Percentiles rank a stretch among this genome's conserved stretches.
These are phyloP conservation scores for Salvelinus sp. DNA, from an alignment of 2,113 vertebrate genomes.

Conservation along the genomic window DNA sequence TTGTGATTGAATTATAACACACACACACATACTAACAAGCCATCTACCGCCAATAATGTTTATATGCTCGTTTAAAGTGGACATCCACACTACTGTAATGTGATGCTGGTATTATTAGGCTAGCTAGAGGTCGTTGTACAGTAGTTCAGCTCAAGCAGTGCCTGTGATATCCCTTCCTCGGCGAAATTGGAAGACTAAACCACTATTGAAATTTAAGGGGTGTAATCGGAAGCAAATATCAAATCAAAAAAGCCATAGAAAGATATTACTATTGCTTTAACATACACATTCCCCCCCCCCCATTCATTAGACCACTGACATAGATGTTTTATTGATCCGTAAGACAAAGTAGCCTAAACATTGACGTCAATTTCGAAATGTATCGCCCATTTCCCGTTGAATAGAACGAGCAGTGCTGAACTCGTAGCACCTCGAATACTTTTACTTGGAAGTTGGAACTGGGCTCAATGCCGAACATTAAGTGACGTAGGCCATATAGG, in stretches of 20 bases:
- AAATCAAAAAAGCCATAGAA: background rate
- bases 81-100: background rate
- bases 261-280: background rate
- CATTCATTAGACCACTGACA: background rate
- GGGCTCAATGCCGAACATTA: background rate
- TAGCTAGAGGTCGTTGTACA: background rate
- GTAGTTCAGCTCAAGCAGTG: background rate
- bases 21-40: too few species aligned
- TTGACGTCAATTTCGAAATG: background rate
- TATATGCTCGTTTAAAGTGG: too few species aligned
- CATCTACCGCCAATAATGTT: too few species aligned
- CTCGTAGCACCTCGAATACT: conserved; percentile 4
- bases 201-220: background rate
- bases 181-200: background rate
- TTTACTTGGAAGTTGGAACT: background rate
- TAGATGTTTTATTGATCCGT: background rate
- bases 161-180: background rate
- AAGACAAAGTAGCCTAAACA: background rate
- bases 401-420: conserved; percentile 12
- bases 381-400: background rate
- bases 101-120: background rate
- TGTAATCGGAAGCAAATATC: background rate
- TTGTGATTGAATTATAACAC: too few species aligned
- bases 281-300: background rate
- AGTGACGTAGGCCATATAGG: too few species aligned